Evolutionary conservation across 2,113 vertebrate genomes (phyloP), one percentile per base, ranked within the genome.

Genomic region (Pituophis catenifer): DNA sequence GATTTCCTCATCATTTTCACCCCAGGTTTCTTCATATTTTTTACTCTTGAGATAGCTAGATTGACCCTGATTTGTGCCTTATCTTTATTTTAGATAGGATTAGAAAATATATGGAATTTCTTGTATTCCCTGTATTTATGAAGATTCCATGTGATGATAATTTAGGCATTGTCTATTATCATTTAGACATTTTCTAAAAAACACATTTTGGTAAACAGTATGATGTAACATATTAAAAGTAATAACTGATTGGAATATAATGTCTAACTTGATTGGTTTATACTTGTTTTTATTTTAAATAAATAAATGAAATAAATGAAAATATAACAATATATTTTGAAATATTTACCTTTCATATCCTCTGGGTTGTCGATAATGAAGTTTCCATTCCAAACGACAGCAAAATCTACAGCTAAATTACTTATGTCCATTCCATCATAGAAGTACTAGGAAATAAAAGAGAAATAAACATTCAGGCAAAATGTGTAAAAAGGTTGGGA

Each of bases 281-380:
- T 53, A 26, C 50, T 26, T 13, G 3, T 29, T 52, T 50, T 87
- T 23, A 50, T 88, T 52, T 88, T 29, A 23, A 50, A 24, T 50
- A 57, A 57, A 57, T 57, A 21, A 57, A 57, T 57, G 21, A 0
- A 26, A 88, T 62, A 90, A 94, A 93, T 93, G 58, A 59, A 95
- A 91, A 89, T 91, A 91, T 52, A 54, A 59, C 8, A 88, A 1
- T 48, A 92, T 0, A 8, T 15, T 23, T 0, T 44, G 55, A 89
- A 65, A 88, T 17, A 0, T 0, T 97, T 98, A 99, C 99, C 99
- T 99, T 99, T 98, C 95, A 99, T 98, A 53, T 98, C 97, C 96
- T 99, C 98, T 0, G 99, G 99, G 97, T 99, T 99, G 97, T 99
- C 99, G 11, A 99, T 99, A 93, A 99, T 98, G 85, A 99, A 99